Percentiles rank a stretch among this genome's conserved stretches.
These are phyloP conservation scores for Neogale vison DNA, from an alignment of 2,113 vertebrate species.

Conservation along the genomic window DNA sequence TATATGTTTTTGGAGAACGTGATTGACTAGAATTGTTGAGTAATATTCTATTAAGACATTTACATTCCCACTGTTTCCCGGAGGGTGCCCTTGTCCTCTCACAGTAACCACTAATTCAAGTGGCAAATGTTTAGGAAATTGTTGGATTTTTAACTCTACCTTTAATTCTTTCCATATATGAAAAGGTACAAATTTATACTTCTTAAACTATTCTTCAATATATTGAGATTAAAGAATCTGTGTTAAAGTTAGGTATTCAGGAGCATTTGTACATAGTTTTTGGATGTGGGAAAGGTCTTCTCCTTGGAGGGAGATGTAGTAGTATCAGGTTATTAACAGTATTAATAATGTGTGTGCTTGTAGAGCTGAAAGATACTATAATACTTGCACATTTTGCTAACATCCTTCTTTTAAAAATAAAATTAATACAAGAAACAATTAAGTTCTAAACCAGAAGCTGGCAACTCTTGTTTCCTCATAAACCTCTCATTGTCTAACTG, in stretches of 20 bases:
- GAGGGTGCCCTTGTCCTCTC: conserved; percentile 53
- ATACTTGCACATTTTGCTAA: conserved; percentile 20
- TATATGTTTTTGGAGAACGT: conserved; percentile 8
- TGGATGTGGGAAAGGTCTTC: background rate
- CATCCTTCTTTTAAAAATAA: conserved; percentile 29
- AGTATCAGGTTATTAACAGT: background rate
- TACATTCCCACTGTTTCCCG: conserved; percentile 4
- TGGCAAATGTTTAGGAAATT: conserved; percentile 25
- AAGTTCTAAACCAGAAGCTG: conserved; percentile 20
- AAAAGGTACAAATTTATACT: conserved; percentile 63
- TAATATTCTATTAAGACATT: background rate
- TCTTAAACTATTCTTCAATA: conserved; percentile 19
- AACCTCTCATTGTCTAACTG: background rate
- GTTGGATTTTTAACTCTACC: background rate
- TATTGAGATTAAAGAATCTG: background rate
- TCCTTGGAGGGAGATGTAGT: background rate
- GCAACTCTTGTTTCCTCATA: background rate
- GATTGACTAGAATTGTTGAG: background rate
- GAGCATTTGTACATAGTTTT: conserved; percentile 17
- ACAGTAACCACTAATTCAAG: background rate
- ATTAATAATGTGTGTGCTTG: background rate
- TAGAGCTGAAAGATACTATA: conserved; percentile 25
- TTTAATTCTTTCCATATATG: conserved; percentile 41
- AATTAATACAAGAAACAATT: background rate
- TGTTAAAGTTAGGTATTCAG: background rate